Base-by-base conservation (phyloP, 2,888 invertebrate species). In the Heliothis peltigera region DNA sequence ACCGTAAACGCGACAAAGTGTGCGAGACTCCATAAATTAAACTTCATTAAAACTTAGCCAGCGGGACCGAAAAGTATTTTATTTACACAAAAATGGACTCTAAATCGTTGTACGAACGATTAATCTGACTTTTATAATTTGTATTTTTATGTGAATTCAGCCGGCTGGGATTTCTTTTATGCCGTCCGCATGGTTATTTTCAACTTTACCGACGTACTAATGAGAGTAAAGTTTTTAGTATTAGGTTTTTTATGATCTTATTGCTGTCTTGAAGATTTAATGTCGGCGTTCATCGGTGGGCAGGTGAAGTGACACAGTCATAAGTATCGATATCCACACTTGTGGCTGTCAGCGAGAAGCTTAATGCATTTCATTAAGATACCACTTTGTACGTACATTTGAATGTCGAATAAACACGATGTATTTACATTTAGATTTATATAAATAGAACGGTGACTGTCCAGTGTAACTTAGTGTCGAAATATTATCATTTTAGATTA, bases 1-100 rank as follows among this genome's bases (percentile, higher is more conserved):
- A 79, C 87, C 84, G 85, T 91, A 89, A 91, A 91, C 86, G 87
- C 89, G 91, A 91, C 92, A 91, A 91, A 92, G 88, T 89, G 84
- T 82, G 76, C 81, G 82, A 76, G 80, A 79, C 84, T 87, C 84
- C 86, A 91, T 92, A 92, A 91, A 92, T 92, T 91, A 88, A 89
- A 86, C 83, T 91, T 91, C 91, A 92, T 92, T 92, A 92, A 92
- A 91, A 90, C 87, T 91, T 87, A 81, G 83, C 77, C 80, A 75
- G 73, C 68, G 83, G 61, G 77, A 80, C 79, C 81, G 82, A 85
- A 78, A 55, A 68, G 67, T 70, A 76, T 83, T 88, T 86, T 83
- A 84, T 87, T 86, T 85, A 82, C 77, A 72, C 87, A 76, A 89
- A 91, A 89, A 84, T 88, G 85, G 78, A 85, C 88, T 84, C 80